Evolutionary conservation across 2,888 invertebrate genomes (phyloP).

Genomic region (Cerastis leucographa): DNA sequence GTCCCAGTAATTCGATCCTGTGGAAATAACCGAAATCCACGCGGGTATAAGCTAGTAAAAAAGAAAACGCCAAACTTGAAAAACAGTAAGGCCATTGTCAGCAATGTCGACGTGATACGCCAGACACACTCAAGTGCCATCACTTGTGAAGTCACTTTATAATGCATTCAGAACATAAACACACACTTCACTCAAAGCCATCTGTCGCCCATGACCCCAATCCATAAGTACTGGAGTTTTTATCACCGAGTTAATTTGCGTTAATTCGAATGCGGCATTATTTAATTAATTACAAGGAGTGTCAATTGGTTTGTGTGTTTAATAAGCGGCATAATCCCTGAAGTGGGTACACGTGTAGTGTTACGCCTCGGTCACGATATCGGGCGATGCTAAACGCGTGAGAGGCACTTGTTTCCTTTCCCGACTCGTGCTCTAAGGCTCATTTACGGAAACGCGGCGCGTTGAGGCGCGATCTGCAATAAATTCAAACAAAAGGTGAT

Average conservation of each 20-base stretch:
- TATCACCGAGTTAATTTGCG: slow-evolving; percentile 36
- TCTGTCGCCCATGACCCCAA: slow-evolving; percentile 29
- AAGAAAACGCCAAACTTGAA: not conserved
- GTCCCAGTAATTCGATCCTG: not conserved
- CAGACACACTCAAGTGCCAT: not conserved
- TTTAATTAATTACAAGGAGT: slow-evolving; percentile 40
- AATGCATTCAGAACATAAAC: slow-evolving; percentile 20
- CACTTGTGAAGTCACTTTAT: not conserved
- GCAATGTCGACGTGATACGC: not conserved
- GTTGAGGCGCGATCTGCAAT: too few relatives aligned
- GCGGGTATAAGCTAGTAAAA: not conserved
- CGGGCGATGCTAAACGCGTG: not conserved
- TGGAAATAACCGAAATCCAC: not conserved
- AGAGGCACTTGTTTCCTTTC: not conserved
- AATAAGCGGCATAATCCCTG: slow-evolving; percentile 1
- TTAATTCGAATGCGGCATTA: slow-evolving; percentile 42
- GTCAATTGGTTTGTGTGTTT: slow-evolving; percentile 16
- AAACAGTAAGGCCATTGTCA: not conserved
- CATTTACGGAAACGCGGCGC: not conserved
- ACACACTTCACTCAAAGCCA: slow-evolving; percentile 2
- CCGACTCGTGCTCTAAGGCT: not conserved
- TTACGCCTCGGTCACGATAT: not conserved
- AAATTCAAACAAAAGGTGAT: too few relatives aligned
- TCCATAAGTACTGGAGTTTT: slow-evolving; percentile 22
- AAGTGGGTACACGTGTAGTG: not conserved